These are phyloP conservation scores for Leptinotarsa haldemani DNA, from an alignment of 2,888 invertebrate species.

Conservation along the genomic window DNA sequence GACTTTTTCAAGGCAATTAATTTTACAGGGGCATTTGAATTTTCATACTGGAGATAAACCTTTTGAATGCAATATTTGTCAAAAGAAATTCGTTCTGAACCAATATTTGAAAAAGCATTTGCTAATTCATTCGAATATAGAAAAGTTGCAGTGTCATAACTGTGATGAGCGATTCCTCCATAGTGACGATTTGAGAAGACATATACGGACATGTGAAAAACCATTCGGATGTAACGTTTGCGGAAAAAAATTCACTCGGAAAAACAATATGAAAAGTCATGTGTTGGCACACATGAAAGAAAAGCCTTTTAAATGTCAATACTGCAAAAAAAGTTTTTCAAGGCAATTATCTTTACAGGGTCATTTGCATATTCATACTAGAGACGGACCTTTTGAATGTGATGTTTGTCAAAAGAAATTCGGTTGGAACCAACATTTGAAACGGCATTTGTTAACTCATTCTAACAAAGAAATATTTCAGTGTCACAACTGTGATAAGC, in stretches of 20 bases:
- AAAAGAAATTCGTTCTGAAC: background rate
- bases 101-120: background rate
- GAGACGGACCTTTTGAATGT: background rate
- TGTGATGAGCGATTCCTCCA: background rate
- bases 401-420: background rate
- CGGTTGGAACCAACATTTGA: background rate
- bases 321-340: background rate
- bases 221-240: background rate
- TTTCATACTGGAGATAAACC: constrained; percentile 14
- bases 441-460: constrained; percentile 13
- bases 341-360: too few relatives aligned
- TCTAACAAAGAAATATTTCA: background rate
- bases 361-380: background rate
- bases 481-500: background rate
- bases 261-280: background rate
- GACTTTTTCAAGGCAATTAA: background rate
- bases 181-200: background rate
- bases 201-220: background rate
- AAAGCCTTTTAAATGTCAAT: background rate
- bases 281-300: background rate
- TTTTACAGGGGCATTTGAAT: background rate
- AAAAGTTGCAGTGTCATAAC: background rate
- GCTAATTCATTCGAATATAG: background rate
- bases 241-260: background rate
- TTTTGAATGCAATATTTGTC: constrained; percentile 1